Evolutionary conservation across 2,888 invertebrate species (phyloP), one percentile per base, ranked within the genome.

Genomic region (Pseudanteris insignis): DNA sequence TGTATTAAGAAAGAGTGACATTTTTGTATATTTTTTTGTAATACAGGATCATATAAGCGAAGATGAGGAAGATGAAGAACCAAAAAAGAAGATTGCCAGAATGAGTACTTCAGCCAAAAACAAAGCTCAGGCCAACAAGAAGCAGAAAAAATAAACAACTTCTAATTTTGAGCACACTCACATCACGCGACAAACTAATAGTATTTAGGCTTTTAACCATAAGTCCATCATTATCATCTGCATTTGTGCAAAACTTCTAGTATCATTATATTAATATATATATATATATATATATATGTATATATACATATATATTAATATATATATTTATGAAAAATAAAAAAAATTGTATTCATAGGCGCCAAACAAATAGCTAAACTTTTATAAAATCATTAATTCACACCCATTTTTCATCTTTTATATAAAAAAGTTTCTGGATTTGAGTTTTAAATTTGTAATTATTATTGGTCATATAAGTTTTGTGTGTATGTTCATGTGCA

Each of bases 31-130:
- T 69, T 68, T 68, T 47, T 69, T 74, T 72, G 71, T 73, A 66
- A 81, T 79, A 50, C 76, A 85, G 84, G 84, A 85, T 71, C 83
- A 84, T 57, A 84, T 88, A 81, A 87, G 87, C 55, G 89, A 89
- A 60, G 88, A 88, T 47, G 88, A 89, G 12, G 90, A 90, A 63
- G 90, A 90, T 12, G 89, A 88, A 28, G 88, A 89, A 80, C 89
- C 90, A 71, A 90, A 91, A 82, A 88, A 88, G 81, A 91, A 91
- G 82, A 88, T 89, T 76, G 86, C 88, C 81, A 89, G 89, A 83
- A 82, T 89, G 80, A 86, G 86, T 53, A 85, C 86, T 69, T 84
- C 81, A 71, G 87, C 88, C 81, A 89, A 89, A 85, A 89, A 88
- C 82, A 89, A 89, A 81, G 84, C 83, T 81, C 78, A 76, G 71